These are phyloP conservation scores for Actinemys pallida DNA, from an alignment of 2,113 vertebrate species.

Conservation along the genomic window DNA sequence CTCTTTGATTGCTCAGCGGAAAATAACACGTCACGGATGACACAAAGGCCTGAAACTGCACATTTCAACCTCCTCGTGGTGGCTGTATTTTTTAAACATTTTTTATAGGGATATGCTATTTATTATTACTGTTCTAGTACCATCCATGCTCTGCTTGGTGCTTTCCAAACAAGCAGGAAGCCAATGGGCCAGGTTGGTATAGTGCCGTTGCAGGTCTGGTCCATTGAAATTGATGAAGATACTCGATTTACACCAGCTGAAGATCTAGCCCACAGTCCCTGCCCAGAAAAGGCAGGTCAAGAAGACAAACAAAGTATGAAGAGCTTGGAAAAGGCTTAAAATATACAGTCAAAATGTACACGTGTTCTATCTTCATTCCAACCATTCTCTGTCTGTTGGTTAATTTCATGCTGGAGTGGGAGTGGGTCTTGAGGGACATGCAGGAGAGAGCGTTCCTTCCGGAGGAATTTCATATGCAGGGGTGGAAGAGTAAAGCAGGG, in stretches of 20 bases:
- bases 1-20: neutral
- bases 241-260: neutral
- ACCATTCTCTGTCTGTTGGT: accelerated
- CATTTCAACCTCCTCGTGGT: neutral
- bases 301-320: accelerated
- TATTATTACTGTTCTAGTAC: neutral
- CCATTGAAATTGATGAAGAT: neutral
- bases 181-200: accelerated
- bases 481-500: accelerated
- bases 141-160: neutral
- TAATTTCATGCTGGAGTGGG: neutral
- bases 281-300: neutral
- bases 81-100: accelerated
- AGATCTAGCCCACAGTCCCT: neutral
- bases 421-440: accelerated
- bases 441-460: neutral
- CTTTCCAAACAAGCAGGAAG: accelerated
- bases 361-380: neutral
- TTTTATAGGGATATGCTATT: accelerated
- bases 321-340: neutral
- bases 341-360: accelerated
- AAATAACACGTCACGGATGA: neutral
- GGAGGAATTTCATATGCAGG: neutral
- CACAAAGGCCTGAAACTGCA: neutral
- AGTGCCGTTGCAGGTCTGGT: accelerated